These are phyloP conservation scores for Drosophila tani DNA, from an alignment of 1,140 invertebrate species.

Conservation along the genomic window DNA sequence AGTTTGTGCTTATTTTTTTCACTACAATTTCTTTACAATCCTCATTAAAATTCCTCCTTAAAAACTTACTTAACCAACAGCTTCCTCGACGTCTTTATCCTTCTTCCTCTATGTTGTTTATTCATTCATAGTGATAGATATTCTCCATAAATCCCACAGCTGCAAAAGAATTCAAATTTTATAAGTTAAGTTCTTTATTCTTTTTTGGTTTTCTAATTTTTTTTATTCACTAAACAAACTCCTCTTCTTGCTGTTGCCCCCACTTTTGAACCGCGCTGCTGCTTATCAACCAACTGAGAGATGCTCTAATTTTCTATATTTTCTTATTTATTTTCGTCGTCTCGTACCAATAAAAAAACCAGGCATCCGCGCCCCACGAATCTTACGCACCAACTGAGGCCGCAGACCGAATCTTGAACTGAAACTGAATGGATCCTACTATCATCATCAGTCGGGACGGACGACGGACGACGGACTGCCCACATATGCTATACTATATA, in stretches of 20 bases:
- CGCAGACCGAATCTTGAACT: constrained; percentile 28
- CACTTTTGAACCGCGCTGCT: constrained; percentile 28
- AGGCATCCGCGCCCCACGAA: constrained; percentile 63
- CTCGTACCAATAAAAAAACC: constrained; percentile 21
- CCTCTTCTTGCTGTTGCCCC: neutral
- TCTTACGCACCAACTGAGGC: constrained; percentile 75
- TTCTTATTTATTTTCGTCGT: constrained; percentile 38
- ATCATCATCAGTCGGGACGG: constrained; percentile 12
- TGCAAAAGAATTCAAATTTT: constrained; percentile 4
- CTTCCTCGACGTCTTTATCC: constrained; percentile 15
- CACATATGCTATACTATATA: constrained; percentile 35
- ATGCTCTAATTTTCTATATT: constrained; percentile 45
- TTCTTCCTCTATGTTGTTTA: neutral
- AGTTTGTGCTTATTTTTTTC: neutral
- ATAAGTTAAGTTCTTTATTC: neutral
- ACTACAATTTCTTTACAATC: neutral
- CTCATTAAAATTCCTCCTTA: no score
- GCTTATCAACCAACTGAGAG: constrained; percentile 35
- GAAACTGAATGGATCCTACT: constrained; percentile 50
- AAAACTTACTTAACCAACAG: constrained; percentile 11
- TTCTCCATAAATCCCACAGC: constrained; percentile 16
- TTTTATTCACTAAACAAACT: constrained; percentile 15
- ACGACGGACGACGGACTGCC: constrained; percentile 14
- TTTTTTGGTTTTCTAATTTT: neutral
- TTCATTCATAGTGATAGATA: constrained; percentile 27